A percentile compares a stretch with the other conserved stretches of the same genome.
phyloP scores from a whole-genome alignment of 2,888 invertebrate species.

The Steinernema carpocapsae region DNA sequence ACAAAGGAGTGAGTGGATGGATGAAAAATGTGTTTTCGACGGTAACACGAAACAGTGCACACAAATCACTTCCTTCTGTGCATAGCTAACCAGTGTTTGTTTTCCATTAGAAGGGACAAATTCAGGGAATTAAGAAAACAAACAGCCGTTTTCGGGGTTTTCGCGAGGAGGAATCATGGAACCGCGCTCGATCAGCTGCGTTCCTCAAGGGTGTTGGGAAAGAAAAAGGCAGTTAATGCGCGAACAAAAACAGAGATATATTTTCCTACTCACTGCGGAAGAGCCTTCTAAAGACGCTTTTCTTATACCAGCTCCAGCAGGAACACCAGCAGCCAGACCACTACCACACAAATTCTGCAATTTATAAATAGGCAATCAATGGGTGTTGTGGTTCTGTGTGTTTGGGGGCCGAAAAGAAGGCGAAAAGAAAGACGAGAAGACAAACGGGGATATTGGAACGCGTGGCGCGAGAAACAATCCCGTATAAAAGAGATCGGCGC shows the following conservation, averaged over 20 bases:
- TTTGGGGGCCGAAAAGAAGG: neutral
- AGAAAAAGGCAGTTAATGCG: constrained; percentile 15
- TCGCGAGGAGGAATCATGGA: too few relatives aligned
- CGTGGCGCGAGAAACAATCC: constrained; percentile 7
- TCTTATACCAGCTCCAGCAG: neutral
- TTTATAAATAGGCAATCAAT: constrained; percentile 29
- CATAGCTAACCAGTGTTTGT: too few relatives aligned
- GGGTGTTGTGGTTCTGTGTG: neutral
- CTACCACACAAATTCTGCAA: constrained; percentile 6
- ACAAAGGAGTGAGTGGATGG: too few relatives aligned
- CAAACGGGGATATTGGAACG: neutral
- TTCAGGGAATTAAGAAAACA: too few relatives aligned
- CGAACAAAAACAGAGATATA: constrained; percentile 25
- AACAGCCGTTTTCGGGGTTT: too few relatives aligned
- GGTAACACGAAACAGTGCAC: too few relatives aligned
- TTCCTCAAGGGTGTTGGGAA: neutral
- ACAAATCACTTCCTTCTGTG: too few relatives aligned
- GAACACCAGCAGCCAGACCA: neutral
- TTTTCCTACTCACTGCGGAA: neutral
- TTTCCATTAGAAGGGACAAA: too few relatives aligned
- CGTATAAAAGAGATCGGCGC: neutral
- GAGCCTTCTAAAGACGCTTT: neutral
- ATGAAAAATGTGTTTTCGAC: too few relatives aligned
- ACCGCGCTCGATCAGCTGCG: neutral
- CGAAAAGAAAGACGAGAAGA: neutral